These are phyloP conservation scores for Microchirus variegatus DNA, from an alignment of 2,797 vertebrate genomes.

Conservation along the genomic window DNA sequence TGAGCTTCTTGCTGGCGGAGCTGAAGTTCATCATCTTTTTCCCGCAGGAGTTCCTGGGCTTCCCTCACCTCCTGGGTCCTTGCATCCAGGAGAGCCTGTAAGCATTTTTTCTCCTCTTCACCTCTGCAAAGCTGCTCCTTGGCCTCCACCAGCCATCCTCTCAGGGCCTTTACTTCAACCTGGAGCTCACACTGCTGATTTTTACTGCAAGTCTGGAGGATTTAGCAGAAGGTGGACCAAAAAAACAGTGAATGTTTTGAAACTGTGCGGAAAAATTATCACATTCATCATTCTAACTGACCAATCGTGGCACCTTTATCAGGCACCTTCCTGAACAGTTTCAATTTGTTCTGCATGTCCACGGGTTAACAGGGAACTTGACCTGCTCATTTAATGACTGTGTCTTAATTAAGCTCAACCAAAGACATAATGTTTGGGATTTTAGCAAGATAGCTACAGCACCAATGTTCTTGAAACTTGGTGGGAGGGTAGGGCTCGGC, in stretches of 20 bases:
- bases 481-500: no score
- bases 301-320: background rate
- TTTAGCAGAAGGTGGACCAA: conserved; percentile 14
- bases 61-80: conserved; percentile 70
- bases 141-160: conserved; percentile 69
- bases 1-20: conserved; percentile 73
- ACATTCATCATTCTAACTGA: background rate
- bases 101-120: conserved; percentile 64
- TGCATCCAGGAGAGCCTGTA: conserved; percentile 71
- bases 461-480: no score
- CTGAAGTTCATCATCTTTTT: conserved; percentile 72
- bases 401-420: background rate
- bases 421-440: background rate
- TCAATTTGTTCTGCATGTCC: background rate
- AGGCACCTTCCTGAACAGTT: background rate
- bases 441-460: no score
- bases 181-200: conserved; percentile 74
- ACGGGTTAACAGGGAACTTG: background rate
- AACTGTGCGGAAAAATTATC: conserved; percentile 14
- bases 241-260: conserved; percentile 1
- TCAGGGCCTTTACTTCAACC: conserved; percentile 70
- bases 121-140: conserved; percentile 70
- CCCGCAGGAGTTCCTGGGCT: conserved; percentile 70
- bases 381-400: background rate
- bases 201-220: conserved; percentile 70